These are phyloP conservation scores for Etheostoma spectabile DNA, from an alignment of 2,113 vertebrate genomes.

Conservation along the genomic window DNA sequence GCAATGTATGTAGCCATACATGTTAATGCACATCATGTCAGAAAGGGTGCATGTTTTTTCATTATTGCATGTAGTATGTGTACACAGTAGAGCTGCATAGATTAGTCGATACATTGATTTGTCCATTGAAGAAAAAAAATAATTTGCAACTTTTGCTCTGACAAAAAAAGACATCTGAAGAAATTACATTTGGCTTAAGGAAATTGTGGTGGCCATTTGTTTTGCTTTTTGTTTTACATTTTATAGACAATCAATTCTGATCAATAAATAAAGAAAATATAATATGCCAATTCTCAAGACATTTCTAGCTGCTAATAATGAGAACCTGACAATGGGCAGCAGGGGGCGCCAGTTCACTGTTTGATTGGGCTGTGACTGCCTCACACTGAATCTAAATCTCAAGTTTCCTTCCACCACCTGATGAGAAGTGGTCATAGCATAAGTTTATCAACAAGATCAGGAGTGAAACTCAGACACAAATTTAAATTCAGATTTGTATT, in stretches of 20 bases:
- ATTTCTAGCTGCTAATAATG: not conserved
- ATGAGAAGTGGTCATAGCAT: not conserved
- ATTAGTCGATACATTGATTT: not conserved
- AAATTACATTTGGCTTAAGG: not conserved
- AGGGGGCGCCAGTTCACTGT: constrained; percentile 59
- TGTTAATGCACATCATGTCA: constrained; percentile 1
- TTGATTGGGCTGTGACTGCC: not conserved
- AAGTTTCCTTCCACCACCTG: not conserved
- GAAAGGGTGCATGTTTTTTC: not conserved
- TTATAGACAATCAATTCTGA: not conserved
- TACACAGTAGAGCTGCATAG: not conserved
- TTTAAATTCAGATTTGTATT: not conserved
- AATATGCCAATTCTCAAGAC: not conserved
- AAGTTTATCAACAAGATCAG: not conserved
- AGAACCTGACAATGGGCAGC: constrained; percentile 28
- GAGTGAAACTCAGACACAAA: not conserved
- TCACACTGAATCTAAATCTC: not conserved
- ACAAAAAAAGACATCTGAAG: too few relatives aligned
- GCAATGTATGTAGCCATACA: not conserved
- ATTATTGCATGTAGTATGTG: not conserved
- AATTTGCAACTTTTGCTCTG: not conserved
- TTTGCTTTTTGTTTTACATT: not conserved
- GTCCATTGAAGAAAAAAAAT: not conserved
- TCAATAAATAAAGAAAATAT: not conserved
- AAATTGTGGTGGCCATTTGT: not conserved